phyloP scores from a whole-genome alignment of 2,888 invertebrate species.

The Eretmocerus hayati region DNA sequence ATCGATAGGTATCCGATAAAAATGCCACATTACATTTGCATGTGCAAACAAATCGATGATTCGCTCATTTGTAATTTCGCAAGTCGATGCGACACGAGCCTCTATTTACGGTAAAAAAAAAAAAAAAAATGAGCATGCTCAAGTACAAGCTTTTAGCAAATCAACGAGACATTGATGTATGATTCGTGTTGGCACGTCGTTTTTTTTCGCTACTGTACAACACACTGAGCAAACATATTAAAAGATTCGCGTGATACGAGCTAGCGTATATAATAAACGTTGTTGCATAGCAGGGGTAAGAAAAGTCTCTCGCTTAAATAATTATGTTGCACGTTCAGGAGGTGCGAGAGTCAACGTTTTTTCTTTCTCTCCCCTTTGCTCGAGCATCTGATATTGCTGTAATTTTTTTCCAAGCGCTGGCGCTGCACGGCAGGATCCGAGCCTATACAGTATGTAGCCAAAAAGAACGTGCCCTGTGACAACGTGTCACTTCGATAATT shows the following conservation, averaged over 20 bases:
- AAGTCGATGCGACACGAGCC: neutral
- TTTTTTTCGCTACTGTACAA: conserved; percentile 3
- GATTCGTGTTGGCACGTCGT: conserved; percentile 8
- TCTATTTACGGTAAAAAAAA: no score
- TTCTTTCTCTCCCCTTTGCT: conserved; percentile 1
- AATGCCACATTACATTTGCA: conserved; percentile 2
- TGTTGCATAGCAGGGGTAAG: no score
- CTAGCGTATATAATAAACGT: neutral
- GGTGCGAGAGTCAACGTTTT: conserved; percentile 7
- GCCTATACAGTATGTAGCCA: no score
- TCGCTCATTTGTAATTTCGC: conserved; percentile 8
- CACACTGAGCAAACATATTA: conserved; percentile 14
- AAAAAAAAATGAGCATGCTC: no score
- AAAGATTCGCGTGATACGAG: no score
- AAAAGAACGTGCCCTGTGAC: neutral
- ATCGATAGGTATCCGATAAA: neutral
- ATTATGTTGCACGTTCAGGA: conserved; percentile 9
- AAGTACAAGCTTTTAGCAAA: no score
- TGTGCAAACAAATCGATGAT: conserved; percentile 2
- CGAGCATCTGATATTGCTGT: conserved; percentile 26
- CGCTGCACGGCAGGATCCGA: neutral
- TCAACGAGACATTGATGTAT: conserved; percentile 24
- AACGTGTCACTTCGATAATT: conserved; percentile 20
- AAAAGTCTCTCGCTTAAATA: conserved; percentile 19
- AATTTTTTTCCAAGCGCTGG: conserved; percentile 27